Percentiles rank a stretch among this genome's conserved stretches.
Evolutionary conservation across 2,113 vertebrate species (phyloP).

Genomic region (Mastomys natalensis): DNA sequence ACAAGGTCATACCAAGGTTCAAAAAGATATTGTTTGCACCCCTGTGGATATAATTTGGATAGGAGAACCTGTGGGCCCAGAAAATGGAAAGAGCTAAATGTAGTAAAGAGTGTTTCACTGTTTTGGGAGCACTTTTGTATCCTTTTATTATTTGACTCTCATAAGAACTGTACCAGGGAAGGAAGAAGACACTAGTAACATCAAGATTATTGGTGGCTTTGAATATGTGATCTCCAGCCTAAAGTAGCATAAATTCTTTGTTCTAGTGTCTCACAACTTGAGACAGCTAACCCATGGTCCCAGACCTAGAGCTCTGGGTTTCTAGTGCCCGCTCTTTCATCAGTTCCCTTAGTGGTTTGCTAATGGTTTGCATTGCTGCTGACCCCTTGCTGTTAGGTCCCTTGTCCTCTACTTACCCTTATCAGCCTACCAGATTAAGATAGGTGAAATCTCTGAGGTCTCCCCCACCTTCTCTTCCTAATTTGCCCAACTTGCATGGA

Average conservation of each 20-base stretch:
- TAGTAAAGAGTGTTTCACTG: not conserved
- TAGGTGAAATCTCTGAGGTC: not conserved
- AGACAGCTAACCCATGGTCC: not conserved
- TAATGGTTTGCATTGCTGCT: not conserved
- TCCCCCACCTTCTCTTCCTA: constrained; percentile 35
- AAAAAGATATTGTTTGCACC: constrained; percentile 10
- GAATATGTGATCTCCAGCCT: constrained; percentile 16
- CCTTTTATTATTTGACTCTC: constrained; percentile 47
- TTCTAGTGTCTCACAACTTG: not conserved
- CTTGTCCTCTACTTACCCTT: not conserved
- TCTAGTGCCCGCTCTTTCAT: not conserved
- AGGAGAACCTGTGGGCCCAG: not conserved
- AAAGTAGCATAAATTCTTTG: constrained; percentile 37
- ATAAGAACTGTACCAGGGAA: constrained; percentile 20
- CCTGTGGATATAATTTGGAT: not conserved
- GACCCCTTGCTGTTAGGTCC: not conserved
- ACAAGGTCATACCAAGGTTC: not conserved
- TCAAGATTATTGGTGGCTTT: not conserved
- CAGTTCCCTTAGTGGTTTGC: not conserved
- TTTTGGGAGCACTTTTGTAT: constrained; percentile 53
- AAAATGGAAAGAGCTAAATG: not conserved
- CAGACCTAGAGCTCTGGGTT: constrained; percentile 20
- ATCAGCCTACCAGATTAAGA: not conserved
- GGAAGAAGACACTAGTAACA: constrained; percentile 33
- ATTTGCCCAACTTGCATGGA: constrained; percentile 77